These are phyloP conservation scores for Coboldia fuscipes DNA, from an alignment of 1,140 invertebrate genomes.

Conservation along the genomic window DNA sequence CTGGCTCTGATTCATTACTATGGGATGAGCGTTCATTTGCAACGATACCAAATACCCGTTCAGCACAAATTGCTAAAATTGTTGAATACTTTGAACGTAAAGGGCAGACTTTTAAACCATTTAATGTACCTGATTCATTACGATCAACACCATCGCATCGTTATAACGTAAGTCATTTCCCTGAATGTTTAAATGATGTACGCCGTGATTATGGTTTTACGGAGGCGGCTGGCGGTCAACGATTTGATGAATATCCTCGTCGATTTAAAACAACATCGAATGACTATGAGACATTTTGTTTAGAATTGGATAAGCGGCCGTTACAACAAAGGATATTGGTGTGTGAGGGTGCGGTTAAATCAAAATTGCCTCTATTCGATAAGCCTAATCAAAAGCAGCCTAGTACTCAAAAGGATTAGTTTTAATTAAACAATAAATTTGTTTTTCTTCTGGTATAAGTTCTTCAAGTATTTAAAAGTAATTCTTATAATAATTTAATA, in stretches of 20 bases:
- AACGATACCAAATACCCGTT: constrained; percentile 24
- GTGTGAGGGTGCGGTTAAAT: constrained; percentile 63
- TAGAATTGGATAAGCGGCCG: constrained; percentile 18
- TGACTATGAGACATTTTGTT: constrained; percentile 16
- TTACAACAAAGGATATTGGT: constrained; percentile 36
- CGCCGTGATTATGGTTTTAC: constrained; percentile 5
- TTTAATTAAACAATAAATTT: too few relatives aligned
- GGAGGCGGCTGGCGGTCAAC: constrained; percentile 5
- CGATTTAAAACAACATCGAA: constrained; percentile 6
- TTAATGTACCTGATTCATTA: not conserved
- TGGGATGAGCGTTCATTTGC: constrained; percentile 39
- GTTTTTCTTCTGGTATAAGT: too few relatives aligned
- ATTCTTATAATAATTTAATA: too few relatives aligned
- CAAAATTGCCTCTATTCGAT: constrained; percentile 68
- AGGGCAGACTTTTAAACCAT: constrained; percentile 24
- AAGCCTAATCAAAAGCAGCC: too few relatives aligned
- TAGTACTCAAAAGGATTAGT: too few relatives aligned
- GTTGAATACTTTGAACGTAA: constrained; percentile 75
- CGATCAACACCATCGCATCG: constrained; percentile 11
- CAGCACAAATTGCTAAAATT: constrained; percentile 59
- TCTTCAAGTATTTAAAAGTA: too few relatives aligned
- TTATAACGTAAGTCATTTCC: not conserved
- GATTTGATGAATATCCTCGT: constrained; percentile 10
- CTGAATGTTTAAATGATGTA: constrained; percentile 2
- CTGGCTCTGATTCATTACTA: constrained; percentile 43